phyloP scores from a whole-genome alignment of 2,113 vertebrate genomes.

The Ageneiosus marmoratus region DNA sequence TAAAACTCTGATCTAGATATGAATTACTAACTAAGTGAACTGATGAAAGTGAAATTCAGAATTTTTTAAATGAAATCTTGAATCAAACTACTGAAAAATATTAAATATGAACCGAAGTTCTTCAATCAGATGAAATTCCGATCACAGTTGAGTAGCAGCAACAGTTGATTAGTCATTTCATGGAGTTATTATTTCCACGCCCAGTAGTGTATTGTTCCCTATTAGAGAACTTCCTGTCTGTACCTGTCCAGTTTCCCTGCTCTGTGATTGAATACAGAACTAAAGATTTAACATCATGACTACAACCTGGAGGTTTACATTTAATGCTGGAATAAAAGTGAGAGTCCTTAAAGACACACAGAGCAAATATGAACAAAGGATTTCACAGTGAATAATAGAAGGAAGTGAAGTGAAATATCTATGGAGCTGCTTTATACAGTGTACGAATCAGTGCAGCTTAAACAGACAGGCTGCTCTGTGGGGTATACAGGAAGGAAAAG shows the following conservation, averaged over 20 bases:
- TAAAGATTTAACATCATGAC: too few species aligned
- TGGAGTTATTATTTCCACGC: background rate
- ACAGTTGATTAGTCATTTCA: background rate
- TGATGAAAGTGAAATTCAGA: background rate
- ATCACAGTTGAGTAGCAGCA: background rate
- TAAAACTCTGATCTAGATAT: background rate
- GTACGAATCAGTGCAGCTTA: slow-evolving; percentile 16
- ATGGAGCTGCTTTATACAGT: background rate
- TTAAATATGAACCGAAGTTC: background rate
- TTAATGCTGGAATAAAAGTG: too few species aligned
- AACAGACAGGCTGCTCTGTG: slow-evolving; percentile 14
- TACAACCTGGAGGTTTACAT: too few species aligned
- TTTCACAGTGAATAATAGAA: background rate
- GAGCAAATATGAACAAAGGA: background rate
- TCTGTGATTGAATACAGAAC: background rate
- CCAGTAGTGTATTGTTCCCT: background rate
- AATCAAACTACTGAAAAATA: too few species aligned
- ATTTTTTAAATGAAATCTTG: background rate
- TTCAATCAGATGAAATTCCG: background rate
- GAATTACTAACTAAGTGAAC: background rate
- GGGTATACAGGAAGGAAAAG: slow-evolving; percentile 67
- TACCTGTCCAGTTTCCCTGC: background rate
- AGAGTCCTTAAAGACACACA: background rate
- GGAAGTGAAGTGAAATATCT: background rate
- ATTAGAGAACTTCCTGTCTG: slow-evolving; percentile 1